phyloP scores from a whole-genome alignment of 2,888 invertebrate species.

The Clunio marinus region DNA sequence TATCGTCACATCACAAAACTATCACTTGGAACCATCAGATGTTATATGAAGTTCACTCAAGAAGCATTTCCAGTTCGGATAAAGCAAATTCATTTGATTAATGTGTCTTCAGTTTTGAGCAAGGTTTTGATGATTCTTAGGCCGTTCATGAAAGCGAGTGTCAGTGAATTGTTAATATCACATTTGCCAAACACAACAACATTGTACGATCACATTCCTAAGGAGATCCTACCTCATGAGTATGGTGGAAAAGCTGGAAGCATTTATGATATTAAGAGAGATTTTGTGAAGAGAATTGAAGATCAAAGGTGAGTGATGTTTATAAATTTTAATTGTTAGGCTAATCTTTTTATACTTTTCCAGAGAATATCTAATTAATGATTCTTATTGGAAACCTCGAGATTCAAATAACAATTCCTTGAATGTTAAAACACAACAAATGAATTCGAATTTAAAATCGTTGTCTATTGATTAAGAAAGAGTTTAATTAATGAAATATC shows the following conservation, averaged over 20 bases:
- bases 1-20: conserved; percentile 62
- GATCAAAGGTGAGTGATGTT: conserved; percentile 5
- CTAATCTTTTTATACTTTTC: not conserved
- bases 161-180: conserved; percentile 57
- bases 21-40: conserved; percentile 59
- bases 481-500: not conserved
- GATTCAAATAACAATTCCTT: conserved; percentile 17
- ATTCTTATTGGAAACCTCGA: conserved; percentile 19
- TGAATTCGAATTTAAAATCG: not conserved
- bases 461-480: not conserved
- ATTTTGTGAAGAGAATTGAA: conserved; percentile 51
- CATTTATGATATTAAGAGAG: conserved; percentile 57
- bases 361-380: conserved; percentile 13
- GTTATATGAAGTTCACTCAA: conserved; percentile 70
- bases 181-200: conserved; percentile 64
- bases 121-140: conserved; percentile 59
- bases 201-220: conserved; percentile 60
- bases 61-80: conserved; percentile 66
- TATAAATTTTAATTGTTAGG: not conserved
- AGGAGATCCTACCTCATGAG: conserved; percentile 62
- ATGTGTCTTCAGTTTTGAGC: conserved; percentile 62
- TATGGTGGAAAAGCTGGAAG: conserved; percentile 65
- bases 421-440: not conserved
- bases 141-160: conserved; percentile 64
- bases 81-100: conserved; percentile 63